Evolutionary conservation across 2,797 vertebrate species (phyloP).

Genomic region (Mallotus villosus): DNA sequence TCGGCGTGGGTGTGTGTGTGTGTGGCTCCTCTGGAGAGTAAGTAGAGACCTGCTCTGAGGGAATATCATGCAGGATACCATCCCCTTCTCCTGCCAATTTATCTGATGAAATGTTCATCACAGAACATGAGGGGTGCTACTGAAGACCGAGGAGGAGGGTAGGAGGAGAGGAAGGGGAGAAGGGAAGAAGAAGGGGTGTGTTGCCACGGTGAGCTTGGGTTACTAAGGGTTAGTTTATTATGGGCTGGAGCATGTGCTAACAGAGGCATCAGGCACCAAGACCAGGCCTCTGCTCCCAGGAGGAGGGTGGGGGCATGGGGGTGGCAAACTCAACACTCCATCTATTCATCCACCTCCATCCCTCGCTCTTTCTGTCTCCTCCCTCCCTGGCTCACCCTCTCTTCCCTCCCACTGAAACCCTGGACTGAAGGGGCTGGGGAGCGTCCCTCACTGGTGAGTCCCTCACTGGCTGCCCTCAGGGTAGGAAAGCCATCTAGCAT

Average conservation of each 20-base stretch:
- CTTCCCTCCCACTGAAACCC: neutral
- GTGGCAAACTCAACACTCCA: neutral
- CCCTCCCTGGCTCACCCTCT: neutral
- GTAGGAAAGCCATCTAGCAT: constrained; percentile 78
- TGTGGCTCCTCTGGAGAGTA: no score
- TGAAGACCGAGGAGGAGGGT: no score
- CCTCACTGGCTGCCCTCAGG: constrained; percentile 69
- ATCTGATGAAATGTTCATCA: no score
- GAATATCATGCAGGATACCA: no score
- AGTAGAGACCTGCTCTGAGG: no score
- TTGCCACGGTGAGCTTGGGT: neutral
- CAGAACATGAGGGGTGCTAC: no score
- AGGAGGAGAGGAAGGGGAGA: no score
- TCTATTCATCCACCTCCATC: neutral
- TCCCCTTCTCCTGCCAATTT: no score
- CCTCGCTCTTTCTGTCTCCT: neutral
- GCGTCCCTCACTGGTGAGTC: constrained; percentile 70
- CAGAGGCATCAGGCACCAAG: neutral
- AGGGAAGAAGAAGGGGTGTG: neutral
- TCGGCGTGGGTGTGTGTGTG: no score
- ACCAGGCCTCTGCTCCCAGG: constrained; percentile 6
- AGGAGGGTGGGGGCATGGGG: neutral
- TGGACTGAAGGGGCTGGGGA: neutral
- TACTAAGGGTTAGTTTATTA: neutral
- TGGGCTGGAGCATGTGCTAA: neutral